These are phyloP conservation scores for Rhynchophorus ferrugineus DNA, from an alignment of 1,140 invertebrate genomes.

Conservation along the genomic window DNA sequence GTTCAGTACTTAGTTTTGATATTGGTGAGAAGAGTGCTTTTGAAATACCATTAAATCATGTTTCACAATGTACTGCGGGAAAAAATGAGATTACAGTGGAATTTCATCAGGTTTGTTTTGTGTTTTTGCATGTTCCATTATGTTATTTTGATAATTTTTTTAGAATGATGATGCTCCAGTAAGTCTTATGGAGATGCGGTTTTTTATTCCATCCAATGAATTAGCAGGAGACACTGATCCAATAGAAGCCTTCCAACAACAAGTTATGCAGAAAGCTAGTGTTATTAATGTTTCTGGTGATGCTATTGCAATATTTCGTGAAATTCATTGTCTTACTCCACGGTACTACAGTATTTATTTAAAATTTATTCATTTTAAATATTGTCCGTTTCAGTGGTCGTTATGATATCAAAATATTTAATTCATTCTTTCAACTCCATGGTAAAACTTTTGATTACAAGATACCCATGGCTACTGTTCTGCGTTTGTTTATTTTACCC, in stretches of 20 bases:
- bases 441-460: slow-evolving; percentile 99
- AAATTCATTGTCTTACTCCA: slow-evolving; percentile 96
- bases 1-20: slow-evolving; percentile 87
- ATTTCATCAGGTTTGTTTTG: slow-evolving; percentile 75
- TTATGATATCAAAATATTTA: slow-evolving; percentile 98
- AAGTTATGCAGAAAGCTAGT: slow-evolving; percentile 94
- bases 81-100: slow-evolving; percentile 99
- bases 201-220: slow-evolving; percentile 89
- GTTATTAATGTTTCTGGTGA: slow-evolving; percentile 97
- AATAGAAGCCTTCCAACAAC: slow-evolving; percentile 90
- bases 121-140: background rate
- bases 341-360: slow-evolving; percentile 50
- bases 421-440: slow-evolving; percentile 95
- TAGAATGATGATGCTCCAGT: slow-evolving; percentile 97
- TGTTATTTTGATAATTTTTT: slow-evolving; percentile 8
- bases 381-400: slow-evolving; percentile 72
- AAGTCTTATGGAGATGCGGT: slow-evolving; percentile 94
- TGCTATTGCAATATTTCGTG: slow-evolving; percentile 93
- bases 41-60: slow-evolving; percentile 93
- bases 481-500: slow-evolving; percentile 89
- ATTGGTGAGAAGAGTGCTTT: slow-evolving; percentile 85
- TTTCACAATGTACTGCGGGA: slow-evolving; percentile 92
- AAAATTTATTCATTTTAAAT: slow-evolving; percentile 14
- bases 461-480: slow-evolving; percentile 93
- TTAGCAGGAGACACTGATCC: slow-evolving; percentile 78